A percentile compares a stretch with the other conserved stretches of the same genome.
phyloP scores from a whole-genome alignment of 2,113 vertebrate species.

The Xenopus borealis region DNA sequence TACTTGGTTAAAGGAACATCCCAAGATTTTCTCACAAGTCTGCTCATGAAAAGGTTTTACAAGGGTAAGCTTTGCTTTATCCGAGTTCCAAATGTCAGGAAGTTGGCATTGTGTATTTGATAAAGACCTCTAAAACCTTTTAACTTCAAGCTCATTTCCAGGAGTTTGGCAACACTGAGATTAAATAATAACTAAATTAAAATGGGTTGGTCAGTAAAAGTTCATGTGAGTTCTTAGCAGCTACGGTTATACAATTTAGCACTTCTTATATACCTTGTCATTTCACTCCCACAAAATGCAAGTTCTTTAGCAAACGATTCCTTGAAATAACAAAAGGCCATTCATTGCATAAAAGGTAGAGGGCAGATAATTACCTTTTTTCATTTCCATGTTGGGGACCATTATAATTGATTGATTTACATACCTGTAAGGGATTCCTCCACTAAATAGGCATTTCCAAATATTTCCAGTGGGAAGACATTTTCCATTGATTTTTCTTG shows the following conservation, averaged over 20 bases:
- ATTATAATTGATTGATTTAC: neutral
- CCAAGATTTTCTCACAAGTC: constrained; percentile 74
- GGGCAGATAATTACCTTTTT: neutral
- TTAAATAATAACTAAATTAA: too few species aligned
- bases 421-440: neutral
- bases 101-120: constrained; percentile 57
- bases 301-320: neutral
- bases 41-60: constrained; percentile 78
- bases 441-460: neutral
- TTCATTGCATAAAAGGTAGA: neutral
- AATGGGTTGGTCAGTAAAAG: neutral
- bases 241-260: too few species aligned
- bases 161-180: neutral
- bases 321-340: neutral
- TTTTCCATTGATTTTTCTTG: too few species aligned
- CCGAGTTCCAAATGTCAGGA: constrained; percentile 71
- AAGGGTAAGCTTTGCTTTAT: constrained; percentile 73
- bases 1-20: constrained; percentile 75
- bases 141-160: constrained; percentile 31
- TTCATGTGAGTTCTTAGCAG: too few species aligned
- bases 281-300: too few species aligned
- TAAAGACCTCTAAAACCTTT: constrained; percentile 55
- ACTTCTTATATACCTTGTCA: too few species aligned
- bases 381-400: neutral
- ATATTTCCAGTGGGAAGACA: too few species aligned